phyloP scores from a whole-genome alignment of 1,140 invertebrate genomes.

The Bombus sibiricus region DNA sequence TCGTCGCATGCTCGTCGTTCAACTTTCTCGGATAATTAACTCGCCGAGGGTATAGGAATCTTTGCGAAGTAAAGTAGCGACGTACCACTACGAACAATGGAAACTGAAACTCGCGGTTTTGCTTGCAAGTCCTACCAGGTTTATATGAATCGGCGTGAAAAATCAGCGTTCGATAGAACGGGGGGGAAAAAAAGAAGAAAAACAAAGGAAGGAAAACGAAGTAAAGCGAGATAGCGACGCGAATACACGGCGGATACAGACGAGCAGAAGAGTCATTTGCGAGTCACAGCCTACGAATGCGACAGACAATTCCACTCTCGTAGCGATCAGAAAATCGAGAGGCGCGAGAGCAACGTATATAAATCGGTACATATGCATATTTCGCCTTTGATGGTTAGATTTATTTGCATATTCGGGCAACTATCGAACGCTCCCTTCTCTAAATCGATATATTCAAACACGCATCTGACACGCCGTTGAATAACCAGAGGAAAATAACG shows the following conservation, averaged over 20 bases:
- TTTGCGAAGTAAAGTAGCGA: not conserved
- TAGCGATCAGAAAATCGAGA: slow-evolving; percentile 31
- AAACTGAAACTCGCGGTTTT: too few species aligned
- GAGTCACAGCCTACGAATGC: too few species aligned
- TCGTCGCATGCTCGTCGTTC: not conserved
- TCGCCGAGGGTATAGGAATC: not conserved
- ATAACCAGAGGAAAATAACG: slow-evolving; percentile 34
- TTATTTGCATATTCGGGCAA: slow-evolving; percentile 44
- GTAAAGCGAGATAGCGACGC: too few species aligned
- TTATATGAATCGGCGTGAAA: not conserved
- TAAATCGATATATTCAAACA: slow-evolving; percentile 47
- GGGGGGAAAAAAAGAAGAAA: accelerated
- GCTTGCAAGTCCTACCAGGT: too few species aligned
- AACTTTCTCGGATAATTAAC: not conserved
- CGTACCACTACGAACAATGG: not conserved
- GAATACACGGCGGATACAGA: too few species aligned
- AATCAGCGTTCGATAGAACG: not conserved
- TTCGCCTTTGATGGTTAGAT: slow-evolving; percentile 50
- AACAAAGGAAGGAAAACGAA: too few species aligned
- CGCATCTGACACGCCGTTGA: slow-evolving; percentile 41
- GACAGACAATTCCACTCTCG: slow-evolving; percentile 15
- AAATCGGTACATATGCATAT: slow-evolving; percentile 57
- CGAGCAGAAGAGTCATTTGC: not conserved
- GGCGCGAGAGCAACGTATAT: slow-evolving; percentile 18
- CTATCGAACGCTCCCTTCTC: slow-evolving; percentile 15